Evolutionary conservation across 1,140 invertebrate species (phyloP).

Genomic region (Cryptotermes secundus): DNA sequence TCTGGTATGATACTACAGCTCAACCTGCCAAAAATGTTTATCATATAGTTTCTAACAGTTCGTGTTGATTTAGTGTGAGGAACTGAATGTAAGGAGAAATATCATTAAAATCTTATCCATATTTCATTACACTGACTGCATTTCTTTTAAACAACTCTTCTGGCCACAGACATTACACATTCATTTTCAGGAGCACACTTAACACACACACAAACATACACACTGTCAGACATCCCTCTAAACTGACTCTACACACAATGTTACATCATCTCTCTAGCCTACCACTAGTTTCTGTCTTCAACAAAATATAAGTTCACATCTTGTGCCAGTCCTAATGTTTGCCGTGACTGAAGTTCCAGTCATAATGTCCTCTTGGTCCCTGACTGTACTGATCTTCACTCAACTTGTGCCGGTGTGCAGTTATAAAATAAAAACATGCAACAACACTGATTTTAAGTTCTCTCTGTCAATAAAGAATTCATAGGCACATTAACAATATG

Average conservation of each 20-base stretch:
- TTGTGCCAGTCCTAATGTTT: neutral
- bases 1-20: too few species aligned
- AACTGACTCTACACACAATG: neutral
- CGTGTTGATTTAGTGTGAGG: too few species aligned
- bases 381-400: neutral
- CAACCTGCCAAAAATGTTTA: too few species aligned
- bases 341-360: neutral
- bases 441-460: neutral
- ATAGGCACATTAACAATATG: neutral
- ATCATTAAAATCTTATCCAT: too few species aligned
- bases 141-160: neutral
- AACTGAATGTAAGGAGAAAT: too few species aligned
- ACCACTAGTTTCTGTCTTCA: neutral
- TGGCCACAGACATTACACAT: neutral
- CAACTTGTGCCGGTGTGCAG: neutral
- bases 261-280: neutral
- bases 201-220: neutral
- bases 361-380: neutral
- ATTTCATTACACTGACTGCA: neutral
- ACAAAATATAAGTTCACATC: neutral
- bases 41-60: too few species aligned
- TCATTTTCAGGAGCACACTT: neutral
- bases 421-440: conserved; percentile 1
- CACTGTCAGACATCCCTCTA: neutral
- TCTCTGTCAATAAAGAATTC: neutral